Base-by-base conservation (phyloP, 1,140 invertebrate species). In the Coelopa frigida region DNA sequence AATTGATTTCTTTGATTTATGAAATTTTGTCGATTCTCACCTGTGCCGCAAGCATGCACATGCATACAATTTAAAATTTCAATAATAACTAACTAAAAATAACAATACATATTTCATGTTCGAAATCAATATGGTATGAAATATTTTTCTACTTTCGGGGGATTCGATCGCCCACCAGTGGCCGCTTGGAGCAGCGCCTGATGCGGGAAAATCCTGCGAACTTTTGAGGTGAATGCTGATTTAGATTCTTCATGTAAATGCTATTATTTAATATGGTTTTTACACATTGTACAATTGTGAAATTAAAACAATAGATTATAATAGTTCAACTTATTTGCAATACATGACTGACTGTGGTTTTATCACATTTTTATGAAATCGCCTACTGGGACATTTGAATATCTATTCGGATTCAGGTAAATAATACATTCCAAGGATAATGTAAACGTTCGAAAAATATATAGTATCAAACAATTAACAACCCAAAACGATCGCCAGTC, bases 251-350 rank as follows among this genome's bases (percentile, higher is more conserved):
- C 27, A 44, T 3, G 24, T n/a, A 33, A 6, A 35, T 20, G 15
- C 5, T 33, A 44, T 33, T 22, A 44, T 33, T 18, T 33, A 33
- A 44, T 23, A 15, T n/a, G 18, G 20, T 20, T 44, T 8, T 29
- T n/a, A 29, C 27, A 29, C n/a, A 8, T 29, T 29, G 8, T 29
- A 29, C 8, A 29, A 29, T 33, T 35, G 22, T 15, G 21, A 22
- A 11, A 21, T 40, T 22, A 14, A 8, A 12, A 14, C 23, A n/a
- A 33, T 33, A 3, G 29, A 20, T 8, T 43, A 18, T 43, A 14
- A 43, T 31, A 32, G 17, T 43, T 29, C 42, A 44, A 44, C n/a
- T 44, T 44, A 44, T 44, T 29, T 44, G n/a, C 42, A n/a, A n/a
- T n/a, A n/a, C n/a, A n/a, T n/a, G n/a, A n/a, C n/a, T n/a, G n/a